phyloP scores from a whole-genome alignment of 1,140 invertebrate species.

The Cherax quadricarinatus region DNA sequence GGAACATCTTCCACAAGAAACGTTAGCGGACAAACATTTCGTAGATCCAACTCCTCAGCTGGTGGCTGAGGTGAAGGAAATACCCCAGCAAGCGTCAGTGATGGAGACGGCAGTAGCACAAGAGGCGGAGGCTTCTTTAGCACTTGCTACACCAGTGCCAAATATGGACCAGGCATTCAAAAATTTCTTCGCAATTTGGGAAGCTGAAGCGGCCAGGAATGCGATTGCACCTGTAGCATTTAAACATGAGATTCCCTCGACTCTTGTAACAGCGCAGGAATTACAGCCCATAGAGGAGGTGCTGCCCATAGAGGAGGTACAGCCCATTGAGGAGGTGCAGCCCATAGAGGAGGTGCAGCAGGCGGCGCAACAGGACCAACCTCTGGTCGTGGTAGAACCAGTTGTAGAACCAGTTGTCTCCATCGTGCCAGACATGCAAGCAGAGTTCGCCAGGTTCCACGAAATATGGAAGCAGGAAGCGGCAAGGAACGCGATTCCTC shows the following conservation, averaged over 20 bases:
- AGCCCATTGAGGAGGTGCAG: neutral
- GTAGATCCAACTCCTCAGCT: neutral
- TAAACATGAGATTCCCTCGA: neutral
- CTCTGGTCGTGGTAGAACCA: neutral
- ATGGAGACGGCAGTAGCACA: no score
- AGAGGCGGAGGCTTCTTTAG: neutral
- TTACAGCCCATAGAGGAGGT: no score
- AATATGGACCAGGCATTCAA: neutral
- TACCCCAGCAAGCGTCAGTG: no score
- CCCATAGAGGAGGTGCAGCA: neutral
- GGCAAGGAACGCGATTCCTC: neutral
- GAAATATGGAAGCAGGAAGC: neutral
- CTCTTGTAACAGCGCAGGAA: neutral
- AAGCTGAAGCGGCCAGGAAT: neutral
- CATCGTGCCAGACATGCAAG: neutral
- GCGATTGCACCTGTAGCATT: neutral
- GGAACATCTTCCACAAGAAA: neutral
- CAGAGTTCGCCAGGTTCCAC: neutral
- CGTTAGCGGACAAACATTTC: no score
- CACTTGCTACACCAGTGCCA: neutral
- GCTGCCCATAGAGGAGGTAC: no score
- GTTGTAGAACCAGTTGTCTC: neutral
- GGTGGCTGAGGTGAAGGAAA: neutral
- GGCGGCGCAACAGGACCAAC: neutral
- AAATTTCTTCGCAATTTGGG: neutral